Percentiles rank a stretch among this genome's conserved stretches.
These are phyloP conservation scores for Aphelenchoides fujianensis DNA, from an alignment of 1,140 invertebrate genomes.

Conservation along the genomic window DNA sequence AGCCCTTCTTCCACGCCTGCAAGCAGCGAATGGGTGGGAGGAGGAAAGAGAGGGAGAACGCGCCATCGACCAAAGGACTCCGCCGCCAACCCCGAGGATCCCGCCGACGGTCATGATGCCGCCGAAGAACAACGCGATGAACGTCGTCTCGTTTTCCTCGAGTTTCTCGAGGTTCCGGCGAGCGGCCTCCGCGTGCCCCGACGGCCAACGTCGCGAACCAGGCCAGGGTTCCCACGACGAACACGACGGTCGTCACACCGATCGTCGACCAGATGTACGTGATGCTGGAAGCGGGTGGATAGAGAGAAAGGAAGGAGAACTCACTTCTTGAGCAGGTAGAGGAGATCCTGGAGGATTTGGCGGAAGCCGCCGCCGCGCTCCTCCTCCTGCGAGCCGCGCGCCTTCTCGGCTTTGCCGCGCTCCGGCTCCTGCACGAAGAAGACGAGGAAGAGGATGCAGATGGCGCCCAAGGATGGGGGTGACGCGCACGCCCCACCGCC, in stretches of 20 bases:
- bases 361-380: slow-evolving; percentile 48
- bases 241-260: slow-evolving; percentile 93
- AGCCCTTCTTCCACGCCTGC: slow-evolving; percentile 39
- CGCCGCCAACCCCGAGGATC: slow-evolving; percentile 86
- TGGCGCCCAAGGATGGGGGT: slow-evolving; percentile 79
- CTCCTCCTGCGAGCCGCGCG: slow-evolving; percentile 73
- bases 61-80: slow-evolving; percentile 71
- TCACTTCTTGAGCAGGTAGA: slow-evolving; percentile 37
- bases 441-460: slow-evolving; percentile 78
- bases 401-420: slow-evolving; percentile 76
- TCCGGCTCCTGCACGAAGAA: slow-evolving; percentile 79
- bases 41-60: too few species aligned
- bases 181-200: slow-evolving; percentile 63
- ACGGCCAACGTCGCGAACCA: slow-evolving; percentile 92
- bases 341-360: slow-evolving; percentile 25
- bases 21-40: too few species aligned
- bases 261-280: slow-evolving; percentile 87
- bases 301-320: too few species aligned
- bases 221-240: slow-evolving; percentile 87
- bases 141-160: not conserved
- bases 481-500: slow-evolving; percentile 79
- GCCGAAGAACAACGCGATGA: slow-evolving; percentile 60
- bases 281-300: slow-evolving; percentile 64
- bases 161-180: slow-evolving; percentile 3
- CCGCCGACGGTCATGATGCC: slow-evolving; percentile 83